phyloP scores from a whole-genome alignment of 2,113 vertebrate species.

The Catharus minimus region DNA sequence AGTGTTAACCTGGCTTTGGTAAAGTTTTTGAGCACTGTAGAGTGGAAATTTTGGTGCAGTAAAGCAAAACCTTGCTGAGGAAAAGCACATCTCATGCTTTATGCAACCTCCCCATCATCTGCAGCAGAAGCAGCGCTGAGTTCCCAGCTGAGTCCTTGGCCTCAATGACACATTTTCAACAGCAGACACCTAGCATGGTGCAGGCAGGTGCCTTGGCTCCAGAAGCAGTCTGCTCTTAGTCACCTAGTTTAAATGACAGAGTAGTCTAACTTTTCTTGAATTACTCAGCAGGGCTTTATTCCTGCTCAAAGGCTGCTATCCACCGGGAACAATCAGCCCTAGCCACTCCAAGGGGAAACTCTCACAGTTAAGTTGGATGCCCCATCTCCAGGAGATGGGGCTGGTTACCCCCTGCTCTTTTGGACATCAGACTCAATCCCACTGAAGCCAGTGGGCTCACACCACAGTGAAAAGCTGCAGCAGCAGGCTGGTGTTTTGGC shows the following conservation, averaged over 20 bases:
- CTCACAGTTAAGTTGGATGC: not conserved
- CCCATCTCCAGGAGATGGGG: not conserved
- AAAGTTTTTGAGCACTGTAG: not conserved
- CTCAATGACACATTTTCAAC: not conserved
- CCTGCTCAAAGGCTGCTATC: not conserved
- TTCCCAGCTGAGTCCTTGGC: not conserved
- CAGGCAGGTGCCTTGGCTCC: not conserved
- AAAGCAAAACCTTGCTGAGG: not conserved
- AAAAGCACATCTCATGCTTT: not conserved
- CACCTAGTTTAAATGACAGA: not conserved
- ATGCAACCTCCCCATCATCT: not conserved
- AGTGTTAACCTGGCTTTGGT: not conserved
- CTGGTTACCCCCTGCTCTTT: not conserved
- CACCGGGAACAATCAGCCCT: not conserved
- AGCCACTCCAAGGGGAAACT: not conserved
- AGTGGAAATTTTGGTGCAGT: not conserved
- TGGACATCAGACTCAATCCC: not conserved
- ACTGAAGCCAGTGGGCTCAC: not conserved
- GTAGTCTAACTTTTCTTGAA: not conserved
- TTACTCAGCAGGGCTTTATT: not conserved
- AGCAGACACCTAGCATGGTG: not conserved
- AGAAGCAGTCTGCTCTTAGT: not conserved
- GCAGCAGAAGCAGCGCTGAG: not conserved
- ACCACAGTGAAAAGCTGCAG: rapidly evolving
- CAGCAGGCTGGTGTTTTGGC: not conserved